Evolutionary conservation across 2,888 invertebrate genomes (phyloP).

Genomic region (Drosophila ustulata): DNA sequence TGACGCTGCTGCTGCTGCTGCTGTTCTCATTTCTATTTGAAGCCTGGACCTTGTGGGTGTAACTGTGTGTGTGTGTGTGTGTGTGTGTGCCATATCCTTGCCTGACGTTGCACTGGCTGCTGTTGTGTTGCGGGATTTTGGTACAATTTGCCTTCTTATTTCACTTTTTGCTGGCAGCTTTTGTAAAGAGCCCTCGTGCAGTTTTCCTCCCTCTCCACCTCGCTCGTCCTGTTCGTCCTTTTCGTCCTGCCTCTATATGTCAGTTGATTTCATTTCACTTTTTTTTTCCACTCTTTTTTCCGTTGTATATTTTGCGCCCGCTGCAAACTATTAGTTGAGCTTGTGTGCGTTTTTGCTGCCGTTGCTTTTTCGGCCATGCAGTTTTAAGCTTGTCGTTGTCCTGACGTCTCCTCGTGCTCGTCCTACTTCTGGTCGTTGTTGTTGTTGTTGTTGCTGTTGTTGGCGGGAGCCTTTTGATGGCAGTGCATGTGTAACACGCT

Average conservation of each 20-base stretch:
- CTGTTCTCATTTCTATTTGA: slow-evolving; percentile 67
- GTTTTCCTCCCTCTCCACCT: slow-evolving; percentile 5
- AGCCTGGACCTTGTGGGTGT: slow-evolving; percentile 76
- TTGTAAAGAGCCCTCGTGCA: slow-evolving; percentile 49
- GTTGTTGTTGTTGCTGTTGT: slow-evolving; percentile 40
- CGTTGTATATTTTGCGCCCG: slow-evolving; percentile 31
- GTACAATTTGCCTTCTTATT: slow-evolving; percentile 75
- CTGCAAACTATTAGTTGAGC: slow-evolving; percentile 73
- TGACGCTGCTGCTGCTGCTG: slow-evolving; percentile 34
- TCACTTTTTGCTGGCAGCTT: slow-evolving; percentile 54
- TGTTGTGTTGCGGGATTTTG: slow-evolving; percentile 70
- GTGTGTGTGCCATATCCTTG: slow-evolving; percentile 67
- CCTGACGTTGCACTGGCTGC: slow-evolving; percentile 68
- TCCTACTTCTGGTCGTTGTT: slow-evolving; percentile 11
- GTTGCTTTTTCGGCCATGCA: slow-evolving; percentile 44
- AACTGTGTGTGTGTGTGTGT: slow-evolving; percentile 36
- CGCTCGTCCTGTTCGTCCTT: slow-evolving; percentile 20
- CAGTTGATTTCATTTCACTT: slow-evolving; percentile 82
- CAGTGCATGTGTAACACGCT: slow-evolving; percentile 33
- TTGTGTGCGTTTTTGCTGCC: slow-evolving; percentile 47
- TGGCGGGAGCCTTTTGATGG: slow-evolving; percentile 58
- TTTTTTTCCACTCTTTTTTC: slow-evolving; percentile 56
- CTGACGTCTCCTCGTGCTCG: neutral
- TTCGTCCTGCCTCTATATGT: slow-evolving; percentile 67
- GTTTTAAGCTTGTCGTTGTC: slow-evolving; percentile 28